phyloP scores from a whole-genome alignment of 2,113 vertebrate species.

The Galemys pyrenaicus region DNA sequence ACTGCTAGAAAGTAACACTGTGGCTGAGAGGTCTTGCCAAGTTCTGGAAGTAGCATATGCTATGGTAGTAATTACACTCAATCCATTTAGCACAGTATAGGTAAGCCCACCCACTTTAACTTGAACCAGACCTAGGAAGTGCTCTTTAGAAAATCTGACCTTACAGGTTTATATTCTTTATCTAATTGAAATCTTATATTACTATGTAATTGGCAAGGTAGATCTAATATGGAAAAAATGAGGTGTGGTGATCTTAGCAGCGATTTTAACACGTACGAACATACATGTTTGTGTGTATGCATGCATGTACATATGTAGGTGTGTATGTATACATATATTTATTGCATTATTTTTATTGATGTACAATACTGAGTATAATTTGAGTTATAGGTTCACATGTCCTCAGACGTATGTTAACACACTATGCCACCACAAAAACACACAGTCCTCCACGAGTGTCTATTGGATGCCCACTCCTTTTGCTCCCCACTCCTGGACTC shows the following conservation, averaged over 20 bases:
- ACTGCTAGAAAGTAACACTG: not conserved
- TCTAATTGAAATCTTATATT: not conserved
- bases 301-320: too few relatives aligned
- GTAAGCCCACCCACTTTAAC: not conserved
- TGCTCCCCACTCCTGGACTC: not conserved
- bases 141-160: not conserved
- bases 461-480: too few relatives aligned
- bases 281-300: too few relatives aligned
- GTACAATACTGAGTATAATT: too few relatives aligned
- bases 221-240: not conserved
- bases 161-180: not conserved
- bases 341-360: too few relatives aligned
- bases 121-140: not conserved
- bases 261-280: not conserved
- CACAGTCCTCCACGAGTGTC: too few relatives aligned
- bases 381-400: too few relatives aligned
- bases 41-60: not conserved
- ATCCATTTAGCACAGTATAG: not conserved
- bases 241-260: not conserved
- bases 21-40: not conserved
- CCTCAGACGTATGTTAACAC: too few relatives aligned
- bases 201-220: not conserved
- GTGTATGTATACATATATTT: too few relatives aligned
- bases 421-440: too few relatives aligned
- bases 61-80: not conserved